Percentiles rank a stretch among this genome's conserved stretches.
Conservation (phyloP, 2,113 vertebrate genomes). For the Butastur rufipennis region DNA sequence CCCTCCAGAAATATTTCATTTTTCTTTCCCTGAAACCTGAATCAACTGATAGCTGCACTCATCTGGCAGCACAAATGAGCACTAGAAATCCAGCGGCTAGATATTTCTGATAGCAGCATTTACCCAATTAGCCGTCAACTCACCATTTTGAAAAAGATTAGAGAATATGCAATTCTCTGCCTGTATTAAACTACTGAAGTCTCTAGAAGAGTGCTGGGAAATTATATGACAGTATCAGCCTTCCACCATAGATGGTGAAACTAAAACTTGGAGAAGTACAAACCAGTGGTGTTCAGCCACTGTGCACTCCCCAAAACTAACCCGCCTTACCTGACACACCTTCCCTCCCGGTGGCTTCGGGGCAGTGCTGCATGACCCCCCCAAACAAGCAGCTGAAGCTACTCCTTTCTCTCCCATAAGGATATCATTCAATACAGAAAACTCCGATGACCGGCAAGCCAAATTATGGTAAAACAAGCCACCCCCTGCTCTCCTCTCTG, state of each 20-base stretch:
- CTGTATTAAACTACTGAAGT: neutral
- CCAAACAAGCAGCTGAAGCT: neutral
- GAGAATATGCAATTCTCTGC: neutral
- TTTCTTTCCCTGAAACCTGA: neutral
- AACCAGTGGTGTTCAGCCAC: neutral
- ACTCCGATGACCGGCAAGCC: neutral
- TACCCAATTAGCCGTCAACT: neutral
- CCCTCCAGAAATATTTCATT: neutral
- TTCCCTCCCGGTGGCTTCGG: rapidly evolving
- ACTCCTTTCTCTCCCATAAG: neutral
- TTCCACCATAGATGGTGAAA: neutral
- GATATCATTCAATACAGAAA: neutral
- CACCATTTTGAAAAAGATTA: neutral
- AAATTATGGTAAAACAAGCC: neutral
- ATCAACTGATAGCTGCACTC: neutral
- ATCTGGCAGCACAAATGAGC: neutral
- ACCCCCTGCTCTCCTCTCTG: neutral
- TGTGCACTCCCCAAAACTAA: neutral
- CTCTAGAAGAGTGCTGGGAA: neutral
- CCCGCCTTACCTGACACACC: neutral
- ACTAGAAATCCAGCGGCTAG: neutral
- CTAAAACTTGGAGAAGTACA: neutral
- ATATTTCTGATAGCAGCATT: neutral
- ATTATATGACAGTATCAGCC: neutral
- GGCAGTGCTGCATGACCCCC: rapidly evolving